Base-by-base conservation (phyloP, 1,140 invertebrate species). In the Nephotettix cincticeps region DNA sequence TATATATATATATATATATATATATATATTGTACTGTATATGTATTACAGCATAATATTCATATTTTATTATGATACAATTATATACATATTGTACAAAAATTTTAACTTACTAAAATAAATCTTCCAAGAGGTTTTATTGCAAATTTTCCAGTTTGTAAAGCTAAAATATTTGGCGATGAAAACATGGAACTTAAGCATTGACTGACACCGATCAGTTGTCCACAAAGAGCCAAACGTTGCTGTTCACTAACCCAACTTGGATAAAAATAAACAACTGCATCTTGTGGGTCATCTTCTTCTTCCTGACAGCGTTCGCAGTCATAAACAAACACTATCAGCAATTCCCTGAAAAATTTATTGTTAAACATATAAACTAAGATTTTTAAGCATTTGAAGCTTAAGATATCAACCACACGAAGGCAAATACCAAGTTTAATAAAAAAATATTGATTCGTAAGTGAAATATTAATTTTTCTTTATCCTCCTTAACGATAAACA, bases 251-350 rank as follows among this genome's bases (percentile, higher is more conserved):
- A 11, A 94, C 92, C 91, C 93, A 94, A 32, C 88, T 86, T 1
- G 93, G 93, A 82, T 94, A 90, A 80, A 94, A 95, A 78, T 94
- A 95, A n/a, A 94, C 81, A 64, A 95, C 89, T 19, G 93, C 91
- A 61, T 92, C 87, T 64, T 90, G 88, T n/a, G 92, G 91, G 82
- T 95, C 93, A 80, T 94, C 92, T 72, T 91, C 90, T 80, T 94
- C 93, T 40, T 86, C 84, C 75, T 86, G 84, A 78, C 91, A 89
- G 76, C 86, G 86, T 77, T 89, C 83, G n/a, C 88, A 91, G 82
- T 94, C 92, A 75, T 94, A 95, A 56, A 94, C 86, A 83, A 95
- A 94, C 70, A 94, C 89, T 81, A 95, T 93, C 85, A 93, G 90
- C 82, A 93, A 91, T 84, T 94, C 92, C 81, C 91, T 93, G 78